phyloP scores from a whole-genome alignment of 2,113 vertebrate species.

The Cryptomyrus ogoouensis region DNA sequence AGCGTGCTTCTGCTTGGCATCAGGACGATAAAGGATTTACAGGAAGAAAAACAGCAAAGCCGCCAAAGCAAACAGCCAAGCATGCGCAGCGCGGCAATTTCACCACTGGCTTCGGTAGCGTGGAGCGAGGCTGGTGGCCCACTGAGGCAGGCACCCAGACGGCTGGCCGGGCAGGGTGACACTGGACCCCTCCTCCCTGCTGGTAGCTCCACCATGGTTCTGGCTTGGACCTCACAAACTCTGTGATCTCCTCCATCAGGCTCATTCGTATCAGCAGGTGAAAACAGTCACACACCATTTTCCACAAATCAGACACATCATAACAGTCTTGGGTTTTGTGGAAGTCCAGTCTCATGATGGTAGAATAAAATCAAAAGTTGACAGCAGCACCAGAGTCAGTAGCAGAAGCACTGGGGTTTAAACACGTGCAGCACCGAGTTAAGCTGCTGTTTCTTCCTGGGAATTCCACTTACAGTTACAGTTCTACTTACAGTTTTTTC shows the following conservation, averaged over 20 bases:
- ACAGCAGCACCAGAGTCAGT: background rate
- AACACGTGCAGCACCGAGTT: background rate
- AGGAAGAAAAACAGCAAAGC: background rate
- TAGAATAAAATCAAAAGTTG: background rate
- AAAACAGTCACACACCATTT: slow-evolving; percentile 28
- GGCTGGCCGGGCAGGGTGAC: background rate
- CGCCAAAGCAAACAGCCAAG: slow-evolving; percentile 2
- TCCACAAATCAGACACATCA: slow-evolving; percentile 21
- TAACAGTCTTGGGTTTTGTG: background rate
- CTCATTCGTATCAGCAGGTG: slow-evolving; percentile 22
- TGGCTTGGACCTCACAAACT: background rate
- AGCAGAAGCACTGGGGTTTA: background rate
- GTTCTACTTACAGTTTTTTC: background rate
- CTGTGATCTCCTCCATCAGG: slow-evolving; percentile 28
- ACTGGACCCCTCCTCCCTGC: background rate
- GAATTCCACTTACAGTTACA: background rate
- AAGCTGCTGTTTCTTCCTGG: background rate
- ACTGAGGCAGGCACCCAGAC: background rate
- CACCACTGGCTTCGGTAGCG: background rate
- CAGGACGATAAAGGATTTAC: background rate
- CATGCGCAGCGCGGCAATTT: background rate
- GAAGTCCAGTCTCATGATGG: background rate
- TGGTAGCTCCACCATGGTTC: background rate
- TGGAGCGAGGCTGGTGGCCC: background rate
- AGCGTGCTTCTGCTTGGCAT: slow-evolving; percentile 6